Conservation (phyloP, 2,113 vertebrate genomes). For the Bolborhynchus lineola region DNA sequence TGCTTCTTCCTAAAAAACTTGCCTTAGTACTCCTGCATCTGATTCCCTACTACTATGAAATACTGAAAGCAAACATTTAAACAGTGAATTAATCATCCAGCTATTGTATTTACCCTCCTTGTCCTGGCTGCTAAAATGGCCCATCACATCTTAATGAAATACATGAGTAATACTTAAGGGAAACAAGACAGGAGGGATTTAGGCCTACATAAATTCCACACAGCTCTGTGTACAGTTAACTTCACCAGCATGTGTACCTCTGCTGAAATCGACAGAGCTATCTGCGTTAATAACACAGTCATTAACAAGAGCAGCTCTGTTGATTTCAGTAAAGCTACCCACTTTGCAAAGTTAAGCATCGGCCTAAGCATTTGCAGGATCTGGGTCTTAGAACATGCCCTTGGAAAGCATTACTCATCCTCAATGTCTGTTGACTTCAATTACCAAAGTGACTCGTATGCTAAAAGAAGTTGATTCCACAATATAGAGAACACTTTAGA, state of each 20-base stretch:
- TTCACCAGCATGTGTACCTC: not conserved
- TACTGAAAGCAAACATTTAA: not conserved
- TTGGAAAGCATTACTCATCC: constrained; percentile 68
- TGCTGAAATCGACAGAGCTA: not conserved
- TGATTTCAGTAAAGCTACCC: not conserved
- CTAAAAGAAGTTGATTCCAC: constrained; percentile 30
- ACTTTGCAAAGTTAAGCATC: constrained; percentile 26
- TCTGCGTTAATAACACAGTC: not conserved
- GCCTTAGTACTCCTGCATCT: not conserved
- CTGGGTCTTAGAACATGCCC: constrained; percentile 52
- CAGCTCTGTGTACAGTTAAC: not conserved
- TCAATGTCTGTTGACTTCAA: constrained; percentile 44
- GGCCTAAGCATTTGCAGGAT: constrained; percentile 40
- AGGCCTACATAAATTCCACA: not conserved
- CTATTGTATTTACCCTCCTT: not conserved
- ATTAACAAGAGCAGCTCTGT: not conserved
- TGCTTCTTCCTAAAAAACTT: not conserved
- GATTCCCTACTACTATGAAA: not conserved
- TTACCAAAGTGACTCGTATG: constrained; percentile 27
- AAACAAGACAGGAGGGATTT: not conserved
- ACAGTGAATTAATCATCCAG: not conserved
- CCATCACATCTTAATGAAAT: not conserved
- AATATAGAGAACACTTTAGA: not conserved
- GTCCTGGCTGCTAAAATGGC: not conserved
- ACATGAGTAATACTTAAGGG: not conserved